A percentile compares a stretch with the other conserved stretches of the same genome.
Conservation (phyloP, 2,113 vertebrate species). For the Pelecanoides urinatrix region DNA sequence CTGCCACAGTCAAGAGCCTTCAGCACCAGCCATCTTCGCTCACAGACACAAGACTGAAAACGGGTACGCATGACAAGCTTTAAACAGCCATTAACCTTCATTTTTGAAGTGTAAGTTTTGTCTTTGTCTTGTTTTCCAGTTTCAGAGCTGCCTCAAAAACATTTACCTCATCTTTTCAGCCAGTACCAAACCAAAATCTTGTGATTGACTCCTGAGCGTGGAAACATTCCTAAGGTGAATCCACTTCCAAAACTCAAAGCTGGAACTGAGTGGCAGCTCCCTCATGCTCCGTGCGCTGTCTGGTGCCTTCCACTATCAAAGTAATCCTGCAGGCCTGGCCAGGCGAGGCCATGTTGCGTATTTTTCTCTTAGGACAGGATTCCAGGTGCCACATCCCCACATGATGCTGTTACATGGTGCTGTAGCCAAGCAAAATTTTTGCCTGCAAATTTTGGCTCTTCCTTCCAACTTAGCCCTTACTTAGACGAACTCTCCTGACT, state of each 20-base stretch:
- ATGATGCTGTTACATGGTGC: not conserved
- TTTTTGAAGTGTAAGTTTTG: not conserved
- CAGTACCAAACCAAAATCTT: not conserved
- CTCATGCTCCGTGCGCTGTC: fast-evolving
- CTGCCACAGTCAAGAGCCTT: not conserved
- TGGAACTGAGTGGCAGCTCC: not conserved
- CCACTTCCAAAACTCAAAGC: not conserved
- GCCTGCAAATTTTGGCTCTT: conserved; percentile 32
- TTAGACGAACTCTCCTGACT: conserved; percentile 16
- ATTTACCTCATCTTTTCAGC: not conserved
- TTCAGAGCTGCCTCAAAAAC: not conserved
- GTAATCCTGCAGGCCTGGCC: not conserved
- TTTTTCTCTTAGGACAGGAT: not conserved
- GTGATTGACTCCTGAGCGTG: not conserved
- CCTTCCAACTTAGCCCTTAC: not conserved
- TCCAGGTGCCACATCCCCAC: conserved; percentile 28
- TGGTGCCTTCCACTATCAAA: not conserved
- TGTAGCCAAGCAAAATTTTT: conserved; percentile 47
- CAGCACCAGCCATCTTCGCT: not conserved
- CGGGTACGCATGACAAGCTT: not conserved
- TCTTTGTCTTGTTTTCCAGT: not conserved
- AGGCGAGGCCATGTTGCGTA: not conserved
- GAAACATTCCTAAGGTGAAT: not conserved
- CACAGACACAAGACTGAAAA: not conserved
- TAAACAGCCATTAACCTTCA: not conserved